Base-by-base conservation (phyloP, 2,113 vertebrate genomes). In the Archocentrus centrarchus region DNA sequence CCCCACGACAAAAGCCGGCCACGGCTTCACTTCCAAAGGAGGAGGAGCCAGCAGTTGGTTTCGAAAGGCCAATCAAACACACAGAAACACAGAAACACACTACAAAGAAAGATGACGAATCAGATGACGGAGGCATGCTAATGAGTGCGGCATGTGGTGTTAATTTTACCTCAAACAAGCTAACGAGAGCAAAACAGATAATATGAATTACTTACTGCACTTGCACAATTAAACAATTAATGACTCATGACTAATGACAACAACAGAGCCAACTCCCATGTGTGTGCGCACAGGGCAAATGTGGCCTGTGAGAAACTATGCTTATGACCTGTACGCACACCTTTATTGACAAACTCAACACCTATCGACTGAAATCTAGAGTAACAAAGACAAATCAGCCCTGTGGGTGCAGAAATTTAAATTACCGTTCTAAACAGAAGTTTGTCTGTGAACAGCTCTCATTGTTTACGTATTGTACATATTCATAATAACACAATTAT, bases 161-260 rank as follows among this genome's bases (percentile, higher is more conserved):
- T 83, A 59, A 80, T 81, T 76, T 17, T 59, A 87, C 20, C 58
- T 63, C 55, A 80, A 80, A 75, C 10, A 32, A 73, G 53, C 66
- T 73, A n/a, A 73, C 24, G 11, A 70, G 64, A 27, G 27, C 27
- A 53, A 73, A 73, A 8, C 24, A 61, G n/a, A 70, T 30, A 66
- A 60, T 8, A 11, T 7, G 77, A 39, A 81, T 66, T 35, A 27
- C 41, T 44, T 57, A 39, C 55, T 59, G 47, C 20, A 32, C 20
- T 79, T 32, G 37, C 79, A 32, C 81, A 81, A 78, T 75, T 68
- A 68, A 59, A 59, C 39, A 79, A 18, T 15, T 66, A 79, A 79
- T 79, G 57, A 59, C 57, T 30, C 62, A 41, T 83, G 70, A 81
- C 79, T 60, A 60, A 77, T 55, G 24, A 68, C 27, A 30, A 30